Base-by-base conservation (phyloP, 2,113 vertebrate species). In the Pomatorhinus ruficollis region DNA sequence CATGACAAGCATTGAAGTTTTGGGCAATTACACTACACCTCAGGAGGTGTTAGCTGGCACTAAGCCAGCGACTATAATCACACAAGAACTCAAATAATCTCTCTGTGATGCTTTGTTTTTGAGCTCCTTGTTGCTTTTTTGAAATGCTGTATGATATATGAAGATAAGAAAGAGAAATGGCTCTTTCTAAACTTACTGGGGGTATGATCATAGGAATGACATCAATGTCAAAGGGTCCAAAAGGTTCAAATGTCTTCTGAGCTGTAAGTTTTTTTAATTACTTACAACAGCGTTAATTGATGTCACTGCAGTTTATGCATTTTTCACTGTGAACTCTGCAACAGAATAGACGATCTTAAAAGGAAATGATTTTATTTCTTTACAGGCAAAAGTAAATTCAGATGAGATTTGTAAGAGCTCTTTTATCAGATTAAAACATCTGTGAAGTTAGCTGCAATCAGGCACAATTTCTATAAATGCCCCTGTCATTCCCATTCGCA, bases 1-100 rank as follows among this genome's bases (percentile, higher is more conserved):
- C 84, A 95, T 85, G 93, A 95, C 91, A 94, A 59, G 75, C 59
- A 15, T 11, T 31, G 54, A 66, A 69, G 66, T 80, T 93, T 94
- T 91, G 87, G 71, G 66, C 63, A 93, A 96, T 93, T 90, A 85
- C 9, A 11, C 16, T 20, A 31, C 75, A 95, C 78, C 93, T 93
- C 81, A 91, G 91, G 91, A 94, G 93, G 63, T 83, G 75, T 28
- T 52, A 54, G 28, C 40, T 91, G 93, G 91, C 84, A n/a, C 47
- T 47, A 59, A 88, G 45, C 82, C 91, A 83, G 57, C 11, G 3
- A 63, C 50, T 72, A 2, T 57, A 91, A 76, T 70, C 59, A 54
- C 33, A 65, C n/a, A 82, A 68, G 53, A 77, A 14, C 78, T 76
- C 31, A 17, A 61, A 17, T 50, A 61, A 50, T 61, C 8, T 64